A percentile compares a stretch with the other conserved stretches of the same genome.
Evolutionary conservation across 2,113 vertebrate genomes (phyloP).

Genomic region (Numenius arquata): DNA sequence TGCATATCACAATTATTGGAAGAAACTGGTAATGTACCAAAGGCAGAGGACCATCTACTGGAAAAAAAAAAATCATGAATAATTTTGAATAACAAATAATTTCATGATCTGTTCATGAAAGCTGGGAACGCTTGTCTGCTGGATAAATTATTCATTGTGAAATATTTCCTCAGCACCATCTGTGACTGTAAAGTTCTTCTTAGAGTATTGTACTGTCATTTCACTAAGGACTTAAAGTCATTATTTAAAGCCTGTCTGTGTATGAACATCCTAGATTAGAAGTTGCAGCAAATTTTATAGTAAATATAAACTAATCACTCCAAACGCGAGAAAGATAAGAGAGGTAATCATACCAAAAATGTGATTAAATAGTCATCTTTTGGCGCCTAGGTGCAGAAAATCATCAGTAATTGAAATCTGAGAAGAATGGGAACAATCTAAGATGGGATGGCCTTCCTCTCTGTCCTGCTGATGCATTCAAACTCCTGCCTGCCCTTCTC

Average conservation of each 20-base stretch:
- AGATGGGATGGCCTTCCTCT: neutral
- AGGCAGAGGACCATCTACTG: neutral
- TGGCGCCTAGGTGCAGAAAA: neutral
- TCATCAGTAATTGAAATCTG: neutral
- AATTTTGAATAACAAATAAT: neutral
- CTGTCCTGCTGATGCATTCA: neutral
- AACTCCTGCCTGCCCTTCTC: neutral
- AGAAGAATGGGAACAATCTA: neutral
- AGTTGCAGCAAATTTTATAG: neutral
- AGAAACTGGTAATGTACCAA: neutral
- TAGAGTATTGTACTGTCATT: neutral
- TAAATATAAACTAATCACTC: neutral
- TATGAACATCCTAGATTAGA: neutral
- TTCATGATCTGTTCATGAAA: slow-evolving; percentile 32
- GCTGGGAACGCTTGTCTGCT: neutral
- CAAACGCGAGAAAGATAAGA: neutral
- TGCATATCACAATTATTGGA: neutral
- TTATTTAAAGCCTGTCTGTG: neutral
- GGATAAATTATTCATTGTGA: slow-evolving; percentile 49
- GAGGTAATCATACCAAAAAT: neutral
- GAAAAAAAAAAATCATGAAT: neutral
- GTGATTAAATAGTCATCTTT: neutral
- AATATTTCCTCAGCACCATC: slow-evolving; percentile 40
- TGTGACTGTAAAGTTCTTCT: slow-evolving; percentile 7
- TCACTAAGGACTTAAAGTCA: neutral